These are phyloP conservation scores for Fulmarus glacialis DNA, from an alignment of 2,113 vertebrate genomes.

Conservation along the genomic window DNA sequence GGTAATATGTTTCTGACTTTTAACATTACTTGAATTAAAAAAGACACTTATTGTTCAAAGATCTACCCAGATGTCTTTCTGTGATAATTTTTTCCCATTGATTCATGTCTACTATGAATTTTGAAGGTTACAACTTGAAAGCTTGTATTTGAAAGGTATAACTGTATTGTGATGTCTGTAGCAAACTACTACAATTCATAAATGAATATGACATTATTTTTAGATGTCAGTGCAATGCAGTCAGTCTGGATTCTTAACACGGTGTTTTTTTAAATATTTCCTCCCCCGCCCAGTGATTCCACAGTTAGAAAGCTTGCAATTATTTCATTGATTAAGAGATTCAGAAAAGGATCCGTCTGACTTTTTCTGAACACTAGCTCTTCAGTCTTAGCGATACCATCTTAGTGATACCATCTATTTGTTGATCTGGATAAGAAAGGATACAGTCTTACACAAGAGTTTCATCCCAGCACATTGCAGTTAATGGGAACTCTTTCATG, in stretches of 20 bases:
- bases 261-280: background rate
- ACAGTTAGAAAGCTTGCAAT: background rate
- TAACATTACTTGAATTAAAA: background rate
- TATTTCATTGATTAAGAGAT: background rate
- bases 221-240: background rate
- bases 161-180: background rate
- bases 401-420: background rate
- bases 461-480: background rate
- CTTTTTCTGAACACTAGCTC: background rate
- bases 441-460: background rate
- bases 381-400: background rate
- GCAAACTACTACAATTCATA: background rate
- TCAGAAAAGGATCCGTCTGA: background rate
- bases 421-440: background rate
- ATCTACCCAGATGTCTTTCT: background rate
- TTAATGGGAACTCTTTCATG: background rate
- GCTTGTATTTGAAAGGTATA: background rate
- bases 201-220: background rate
- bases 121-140: background rate
- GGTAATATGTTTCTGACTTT: background rate
- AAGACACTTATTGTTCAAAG: background rate
- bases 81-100: background rate
- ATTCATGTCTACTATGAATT: background rate
- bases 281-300: background rate
- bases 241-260: background rate